Evolutionary conservation across 2,888 invertebrate genomes (phyloP), one percentile per base, ranked within the genome.

Genomic region (Bruchidius siliquastri): DNA sequence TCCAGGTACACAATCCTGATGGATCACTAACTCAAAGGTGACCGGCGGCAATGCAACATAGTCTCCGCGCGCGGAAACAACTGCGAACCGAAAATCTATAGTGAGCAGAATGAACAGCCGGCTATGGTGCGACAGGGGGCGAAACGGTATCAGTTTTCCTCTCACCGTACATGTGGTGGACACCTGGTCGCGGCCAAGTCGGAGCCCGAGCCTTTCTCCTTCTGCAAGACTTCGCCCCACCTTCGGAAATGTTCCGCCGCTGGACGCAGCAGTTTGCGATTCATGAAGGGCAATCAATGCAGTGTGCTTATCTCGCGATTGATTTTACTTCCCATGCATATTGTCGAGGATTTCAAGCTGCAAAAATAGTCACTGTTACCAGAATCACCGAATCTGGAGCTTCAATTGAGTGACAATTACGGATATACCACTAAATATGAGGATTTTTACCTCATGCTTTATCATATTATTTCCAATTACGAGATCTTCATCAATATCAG

Each of bases 111-210:
- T 22, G 21, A 68, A 26, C 21, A 67, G 72, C 67, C 72, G 71
- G 74, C 71, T 22, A 26, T 20, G 18, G 32, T 26, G 13, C 68
- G 67, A 72, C 66, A 22, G 67, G 30, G 71, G 74, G 75, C 75
- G 74, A 77, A 78, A 77, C 67, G 75, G 76, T 77, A 75, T 79
- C 79, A 76, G 77, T 79, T 77, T 79, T 77, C 77, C 77, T 79
- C 79, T 78, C 78, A 78, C 78, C 75, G 74, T 74, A 69, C 74
- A 74, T 68, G 73, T 74, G 77, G 76, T 75, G 78, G 76, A 77
- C 78, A 49, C 49, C 13, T 49, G 1, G 49, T 49, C 49, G 6
- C 13, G 49, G 49, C 49, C 49, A 49, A 8, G 49, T 8, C 49
- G 49, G 49, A 49, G 49, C 49, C 18, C 49, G 49, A 49, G 49